Conservation (phyloP, 2,888 invertebrate genomes). For the Tyria jacobaeae region DNA sequence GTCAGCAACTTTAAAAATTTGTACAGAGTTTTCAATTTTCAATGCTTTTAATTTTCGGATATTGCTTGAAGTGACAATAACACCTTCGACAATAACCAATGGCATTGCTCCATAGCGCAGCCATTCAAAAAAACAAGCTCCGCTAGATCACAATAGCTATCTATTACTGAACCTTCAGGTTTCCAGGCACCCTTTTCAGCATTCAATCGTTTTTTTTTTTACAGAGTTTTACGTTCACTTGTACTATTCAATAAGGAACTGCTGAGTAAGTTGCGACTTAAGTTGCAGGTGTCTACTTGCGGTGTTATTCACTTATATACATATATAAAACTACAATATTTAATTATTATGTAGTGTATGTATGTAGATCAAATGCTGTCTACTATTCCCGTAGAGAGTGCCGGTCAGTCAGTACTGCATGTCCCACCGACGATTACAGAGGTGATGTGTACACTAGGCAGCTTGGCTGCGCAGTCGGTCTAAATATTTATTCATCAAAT, state of each 20-base stretch:
- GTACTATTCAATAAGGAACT: slow-evolving; percentile 22
- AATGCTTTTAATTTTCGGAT: no score
- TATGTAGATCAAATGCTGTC: no score
- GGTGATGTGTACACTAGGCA: no score
- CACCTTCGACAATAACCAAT: slow-evolving; percentile 25
- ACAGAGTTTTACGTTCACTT: slow-evolving; percentile 10
- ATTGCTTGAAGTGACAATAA: slow-evolving; percentile 10
- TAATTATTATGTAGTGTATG: no score
- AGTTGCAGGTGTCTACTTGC: no score
- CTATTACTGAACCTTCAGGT: slow-evolving; percentile 23
- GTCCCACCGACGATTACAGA: no score
- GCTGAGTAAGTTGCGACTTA: slow-evolving; percentile 16
- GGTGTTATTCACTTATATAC: no score
- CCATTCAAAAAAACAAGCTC: slow-evolving; percentile 39
- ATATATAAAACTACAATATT: no score
- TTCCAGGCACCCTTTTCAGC: slow-evolving; percentile 25
- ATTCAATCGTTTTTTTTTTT: slow-evolving; percentile 29
- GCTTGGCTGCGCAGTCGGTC: no score
- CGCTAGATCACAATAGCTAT: slow-evolving; percentile 35
- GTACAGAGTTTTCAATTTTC: neutral
- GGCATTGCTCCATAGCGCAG: slow-evolving; percentile 21
- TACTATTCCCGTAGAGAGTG: no score
- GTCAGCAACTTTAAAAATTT: neutral
- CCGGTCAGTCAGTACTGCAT: no score
- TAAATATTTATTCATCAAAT: no score